phyloP scores from a whole-genome alignment of 1,140 invertebrate genomes.

The Cotesia chilonis region DNA sequence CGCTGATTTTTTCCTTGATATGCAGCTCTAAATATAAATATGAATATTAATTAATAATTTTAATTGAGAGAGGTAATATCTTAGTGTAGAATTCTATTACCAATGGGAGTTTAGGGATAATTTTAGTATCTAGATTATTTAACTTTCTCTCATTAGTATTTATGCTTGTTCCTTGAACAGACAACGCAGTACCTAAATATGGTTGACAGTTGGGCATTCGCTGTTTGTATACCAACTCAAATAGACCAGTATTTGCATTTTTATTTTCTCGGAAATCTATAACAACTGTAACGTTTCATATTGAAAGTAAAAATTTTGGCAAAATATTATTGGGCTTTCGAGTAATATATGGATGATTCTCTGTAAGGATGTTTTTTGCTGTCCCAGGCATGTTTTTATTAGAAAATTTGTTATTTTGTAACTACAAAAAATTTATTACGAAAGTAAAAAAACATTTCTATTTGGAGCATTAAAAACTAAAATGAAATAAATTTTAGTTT shows the following conservation, averaged over 20 bases:
- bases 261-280: slow-evolving; percentile 82
- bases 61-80: slow-evolving; percentile 2
- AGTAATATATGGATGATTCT: no score
- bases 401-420: no score
- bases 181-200: slow-evolving; percentile 82
- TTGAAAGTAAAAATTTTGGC: neutral
- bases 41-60: slow-evolving; percentile 29
- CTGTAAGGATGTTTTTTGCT: no score
- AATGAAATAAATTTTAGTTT: no score
- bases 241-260: slow-evolving; percentile 84
- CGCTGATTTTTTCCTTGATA: slow-evolving; percentile 44
- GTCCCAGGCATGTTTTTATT: no score
- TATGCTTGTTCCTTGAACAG: slow-evolving; percentile 74
- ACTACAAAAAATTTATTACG: no score
- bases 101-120: slow-evolving; percentile 46
- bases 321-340: no score
- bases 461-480: no score
- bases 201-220: slow-evolving; percentile 78
- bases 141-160: slow-evolving; percentile 48
- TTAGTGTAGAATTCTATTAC: slow-evolving; percentile 39
- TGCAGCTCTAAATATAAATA: slow-evolving; percentile 36
- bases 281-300: slow-evolving; percentile 74
- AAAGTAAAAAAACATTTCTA: no score
- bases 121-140: slow-evolving; percentile 45
- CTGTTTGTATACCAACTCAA: slow-evolving; percentile 85